A percentile compares a stretch with the other conserved stretches of the same genome.
Evolutionary conservation across 2,113 vertebrate genomes (phyloP).

Genomic region (Cottus gobio): DNA sequence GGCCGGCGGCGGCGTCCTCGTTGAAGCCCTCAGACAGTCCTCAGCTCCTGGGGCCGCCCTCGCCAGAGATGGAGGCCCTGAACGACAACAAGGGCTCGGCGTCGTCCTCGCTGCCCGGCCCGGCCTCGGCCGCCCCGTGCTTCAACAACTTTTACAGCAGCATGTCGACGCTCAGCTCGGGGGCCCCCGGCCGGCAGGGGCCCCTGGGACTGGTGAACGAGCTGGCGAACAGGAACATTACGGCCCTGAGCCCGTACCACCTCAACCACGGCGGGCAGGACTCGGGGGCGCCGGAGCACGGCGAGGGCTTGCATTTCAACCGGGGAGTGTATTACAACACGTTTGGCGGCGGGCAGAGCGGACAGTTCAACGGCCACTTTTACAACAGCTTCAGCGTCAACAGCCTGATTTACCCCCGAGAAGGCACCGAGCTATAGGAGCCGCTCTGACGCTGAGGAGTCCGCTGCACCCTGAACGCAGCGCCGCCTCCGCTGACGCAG

Average conservation of each 20-base stretch:
- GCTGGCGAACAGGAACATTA: slow-evolving; percentile 85
- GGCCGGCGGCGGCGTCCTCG: slow-evolving; percentile 60
- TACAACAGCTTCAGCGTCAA: slow-evolving; percentile 96
- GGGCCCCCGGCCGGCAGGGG: slow-evolving; percentile 74
- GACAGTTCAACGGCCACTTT: slow-evolving; percentile 91
- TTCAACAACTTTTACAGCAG: slow-evolving; percentile 93
- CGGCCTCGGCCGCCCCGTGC: slow-evolving; percentile 83
- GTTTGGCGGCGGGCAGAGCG: slow-evolving; percentile 86
- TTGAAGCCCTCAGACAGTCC: slow-evolving; percentile 86
- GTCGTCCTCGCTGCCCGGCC: slow-evolving; percentile 78
- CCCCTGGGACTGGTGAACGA: slow-evolving; percentile 84
- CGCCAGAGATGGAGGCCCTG: slow-evolving; percentile 86
- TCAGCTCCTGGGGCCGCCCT: slow-evolving; percentile 84
- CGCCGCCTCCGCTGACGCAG: neutral
- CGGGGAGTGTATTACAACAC: slow-evolving; percentile 91
- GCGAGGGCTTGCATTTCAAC: slow-evolving; percentile 84
- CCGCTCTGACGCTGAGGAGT: neutral
- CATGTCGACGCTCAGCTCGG: slow-evolving; percentile 86
- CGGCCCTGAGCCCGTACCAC: slow-evolving; percentile 83
- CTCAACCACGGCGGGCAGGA: slow-evolving; percentile 62
- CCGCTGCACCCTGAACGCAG: slow-evolving; percentile 8
- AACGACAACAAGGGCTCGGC: slow-evolving; percentile 83
- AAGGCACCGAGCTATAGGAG: slow-evolving; percentile 91
- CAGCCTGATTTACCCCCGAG: slow-evolving; percentile 94
- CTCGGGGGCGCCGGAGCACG: slow-evolving; percentile 76